Evolutionary conservation across 2,888 invertebrate genomes (phyloP).

Genomic region (Melieria picta): DNA sequence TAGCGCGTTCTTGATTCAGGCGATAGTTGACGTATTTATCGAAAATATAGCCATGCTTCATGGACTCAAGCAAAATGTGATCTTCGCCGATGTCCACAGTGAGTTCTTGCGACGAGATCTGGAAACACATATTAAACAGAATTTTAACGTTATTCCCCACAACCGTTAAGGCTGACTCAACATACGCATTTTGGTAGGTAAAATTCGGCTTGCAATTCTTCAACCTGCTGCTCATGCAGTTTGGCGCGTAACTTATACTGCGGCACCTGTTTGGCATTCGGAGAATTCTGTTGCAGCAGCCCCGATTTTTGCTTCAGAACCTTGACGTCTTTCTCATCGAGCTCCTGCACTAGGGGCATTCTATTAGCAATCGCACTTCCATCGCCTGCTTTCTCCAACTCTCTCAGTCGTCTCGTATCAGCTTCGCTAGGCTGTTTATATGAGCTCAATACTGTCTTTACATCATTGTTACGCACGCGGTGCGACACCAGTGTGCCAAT

Average conservation of each 20-base stretch:
- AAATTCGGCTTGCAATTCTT: slow-evolving; percentile 62
- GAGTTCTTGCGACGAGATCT: slow-evolving; percentile 73
- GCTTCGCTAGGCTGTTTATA: slow-evolving; percentile 49
- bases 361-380: neutral
- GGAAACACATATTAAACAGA: slow-evolving; percentile 34
- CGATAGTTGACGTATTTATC: slow-evolving; percentile 77
- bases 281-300: slow-evolving; percentile 38
- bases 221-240: slow-evolving; percentile 63
- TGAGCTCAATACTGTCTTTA: slow-evolving; percentile 66
- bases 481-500: slow-evolving; percentile 80
- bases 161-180: slow-evolving; percentile 5
- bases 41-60: slow-evolving; percentile 70
- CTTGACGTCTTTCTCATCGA: slow-evolving; percentile 57
- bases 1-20: slow-evolving; percentile 70
- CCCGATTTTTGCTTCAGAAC: slow-evolving; percentile 49
- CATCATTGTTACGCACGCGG: slow-evolving; percentile 77
- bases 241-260: slow-evolving; percentile 72
- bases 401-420: slow-evolving; percentile 46
- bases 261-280: slow-evolving; percentile 64
- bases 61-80: slow-evolving; percentile 75
- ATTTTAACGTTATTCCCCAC: neutral
- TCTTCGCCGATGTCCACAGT: slow-evolving; percentile 79
- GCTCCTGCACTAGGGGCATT: slow-evolving; percentile 71
- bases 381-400: slow-evolving; percentile 35
- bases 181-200: slow-evolving; percentile 65